phyloP scores from a whole-genome alignment of 2,797 vertebrate species.

The Leucoraja ocellata region DNA sequence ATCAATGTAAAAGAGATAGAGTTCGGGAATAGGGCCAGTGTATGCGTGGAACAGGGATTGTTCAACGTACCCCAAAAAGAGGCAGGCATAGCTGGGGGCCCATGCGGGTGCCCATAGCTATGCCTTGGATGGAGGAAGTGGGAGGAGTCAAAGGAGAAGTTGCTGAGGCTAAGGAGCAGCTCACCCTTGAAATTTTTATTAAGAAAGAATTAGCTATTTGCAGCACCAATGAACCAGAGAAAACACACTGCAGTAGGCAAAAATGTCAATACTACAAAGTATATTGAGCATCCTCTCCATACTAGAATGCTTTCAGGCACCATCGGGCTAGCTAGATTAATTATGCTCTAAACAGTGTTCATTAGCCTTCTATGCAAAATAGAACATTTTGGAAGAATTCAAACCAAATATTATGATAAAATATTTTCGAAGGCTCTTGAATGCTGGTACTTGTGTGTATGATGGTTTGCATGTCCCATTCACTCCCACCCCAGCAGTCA shows the following conservation, averaged over 20 bases:
- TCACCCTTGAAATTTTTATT: background rate
- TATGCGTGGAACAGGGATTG: too few relatives aligned
- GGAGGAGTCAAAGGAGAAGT: too few relatives aligned
- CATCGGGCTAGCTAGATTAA: background rate
- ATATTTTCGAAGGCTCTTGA: background rate
- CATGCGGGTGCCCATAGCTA: too few relatives aligned
- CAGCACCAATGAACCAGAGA: background rate
- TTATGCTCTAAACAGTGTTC: background rate
- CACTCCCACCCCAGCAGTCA: too few relatives aligned
- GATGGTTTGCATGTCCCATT: too few relatives aligned
- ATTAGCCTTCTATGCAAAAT: background rate
- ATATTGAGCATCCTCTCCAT: background rate
- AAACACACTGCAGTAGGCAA: background rate
- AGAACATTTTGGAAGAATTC: background rate
- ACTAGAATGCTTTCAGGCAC: background rate
- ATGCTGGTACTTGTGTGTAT: too few relatives aligned
- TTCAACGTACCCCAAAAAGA: too few relatives aligned
- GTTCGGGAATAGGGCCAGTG: too few relatives aligned
- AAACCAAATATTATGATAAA: background rate
- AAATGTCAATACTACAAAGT: background rate
- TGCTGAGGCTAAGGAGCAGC: too few relatives aligned
- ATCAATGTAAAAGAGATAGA: too few relatives aligned
- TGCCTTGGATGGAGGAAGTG: too few relatives aligned
- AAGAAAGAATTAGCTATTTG: background rate
- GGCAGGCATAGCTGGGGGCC: too few relatives aligned